Conservation (phyloP, 2,113 vertebrate species). For the Leuciscus idus region DNA sequence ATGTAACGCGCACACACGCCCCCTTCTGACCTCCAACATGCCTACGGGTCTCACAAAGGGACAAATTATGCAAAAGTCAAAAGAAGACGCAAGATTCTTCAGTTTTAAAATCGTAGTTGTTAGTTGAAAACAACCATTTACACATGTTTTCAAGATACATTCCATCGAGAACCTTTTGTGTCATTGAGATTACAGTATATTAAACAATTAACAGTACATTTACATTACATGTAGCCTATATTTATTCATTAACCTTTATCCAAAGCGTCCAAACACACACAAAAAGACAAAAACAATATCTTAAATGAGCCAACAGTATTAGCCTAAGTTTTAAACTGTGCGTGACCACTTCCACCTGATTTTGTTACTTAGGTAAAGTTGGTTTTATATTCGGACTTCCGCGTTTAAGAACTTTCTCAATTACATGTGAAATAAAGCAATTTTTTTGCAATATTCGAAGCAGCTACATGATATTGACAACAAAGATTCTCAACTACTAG, state of each 20-base stretch:
- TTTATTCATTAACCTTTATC: neutral
- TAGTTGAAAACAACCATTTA: neutral
- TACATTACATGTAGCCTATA: neutral
- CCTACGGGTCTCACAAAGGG: slow-evolving; percentile 57
- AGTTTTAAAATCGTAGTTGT: neutral
- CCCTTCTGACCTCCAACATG: slow-evolving; percentile 56
- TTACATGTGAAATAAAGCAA: too few species aligned
- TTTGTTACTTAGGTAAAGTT: too few species aligned
- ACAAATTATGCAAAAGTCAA: slow-evolving; percentile 21
- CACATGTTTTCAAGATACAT: neutral
- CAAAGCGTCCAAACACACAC: neutral
- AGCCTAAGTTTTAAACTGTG: neutral
- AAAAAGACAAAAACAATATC: neutral
- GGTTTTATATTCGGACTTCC: too few species aligned
- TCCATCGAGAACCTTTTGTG: neutral
- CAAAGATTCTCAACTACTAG: too few species aligned
- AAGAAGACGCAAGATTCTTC: neutral
- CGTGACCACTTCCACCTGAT: too few species aligned
- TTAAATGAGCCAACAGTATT: neutral
- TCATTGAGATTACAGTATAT: neutral
- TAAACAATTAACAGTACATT: neutral
- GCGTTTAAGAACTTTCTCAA: too few species aligned
- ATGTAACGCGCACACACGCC: slow-evolving; percentile 44
- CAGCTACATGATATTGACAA: too few species aligned
- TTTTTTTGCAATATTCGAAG: too few species aligned